Evolutionary conservation across 2,113 vertebrate genomes (phyloP).

Genomic region (Ammospiza caudacuta): DNA sequence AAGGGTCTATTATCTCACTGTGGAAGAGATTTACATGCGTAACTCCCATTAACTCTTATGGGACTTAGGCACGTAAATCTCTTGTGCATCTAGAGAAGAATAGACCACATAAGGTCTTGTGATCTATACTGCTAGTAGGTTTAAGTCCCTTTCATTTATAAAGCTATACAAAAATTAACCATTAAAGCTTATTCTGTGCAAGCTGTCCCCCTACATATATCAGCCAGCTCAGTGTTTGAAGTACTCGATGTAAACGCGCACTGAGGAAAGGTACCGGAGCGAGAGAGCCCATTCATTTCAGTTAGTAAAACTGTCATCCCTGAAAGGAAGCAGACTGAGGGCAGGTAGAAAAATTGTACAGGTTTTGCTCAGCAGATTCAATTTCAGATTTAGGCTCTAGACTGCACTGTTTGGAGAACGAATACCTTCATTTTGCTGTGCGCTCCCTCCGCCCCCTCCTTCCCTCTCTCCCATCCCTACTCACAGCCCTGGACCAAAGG

Average conservation of each 20-base stretch:
- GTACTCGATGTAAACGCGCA: slow-evolving; percentile 8
- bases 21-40: slow-evolving; percentile 60
- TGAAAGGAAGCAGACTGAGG: slow-evolving; percentile 73
- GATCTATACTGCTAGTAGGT: slow-evolving; percentile 44
- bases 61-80: slow-evolving; percentile 56
- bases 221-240: slow-evolving; percentile 54
- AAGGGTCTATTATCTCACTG: slow-evolving; percentile 64
- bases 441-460: slow-evolving; percentile 19
- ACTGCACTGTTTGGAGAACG: slow-evolving; percentile 50
- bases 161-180: slow-evolving; percentile 54
- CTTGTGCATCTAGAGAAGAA: slow-evolving; percentile 54
- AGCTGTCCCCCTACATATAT: slow-evolving; percentile 43
- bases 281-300: slow-evolving; percentile 76
- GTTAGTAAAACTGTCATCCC: slow-evolving; percentile 82
- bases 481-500: slow-evolving; percentile 53
- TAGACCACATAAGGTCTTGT: slow-evolving; percentile 37
- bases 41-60: slow-evolving; percentile 63
- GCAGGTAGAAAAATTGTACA: slow-evolving; percentile 74
- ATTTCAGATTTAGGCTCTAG: slow-evolving; percentile 62
- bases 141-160: slow-evolving; percentile 51
- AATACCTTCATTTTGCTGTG: slow-evolving; percentile 44
- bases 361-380: slow-evolving; percentile 71
- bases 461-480: slow-evolving; percentile 17
- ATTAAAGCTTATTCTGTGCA: slow-evolving; percentile 51
- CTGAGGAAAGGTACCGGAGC: slow-evolving; percentile 61